phyloP scores from a whole-genome alignment of 2,113 vertebrate species.

The Coracopsis vasa region DNA sequence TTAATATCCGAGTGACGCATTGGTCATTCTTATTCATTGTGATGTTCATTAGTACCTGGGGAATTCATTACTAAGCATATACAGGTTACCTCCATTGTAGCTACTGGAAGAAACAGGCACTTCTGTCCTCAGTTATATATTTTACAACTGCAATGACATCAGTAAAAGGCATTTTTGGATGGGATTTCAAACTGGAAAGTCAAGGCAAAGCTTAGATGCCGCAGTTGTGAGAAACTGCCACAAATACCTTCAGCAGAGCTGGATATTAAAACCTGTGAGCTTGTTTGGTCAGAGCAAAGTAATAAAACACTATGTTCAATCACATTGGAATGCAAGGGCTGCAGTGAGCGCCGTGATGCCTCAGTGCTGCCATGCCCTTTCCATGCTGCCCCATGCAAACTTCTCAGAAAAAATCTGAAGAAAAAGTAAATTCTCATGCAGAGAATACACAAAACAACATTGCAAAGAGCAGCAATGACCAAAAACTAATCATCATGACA shows the following conservation, averaged over 20 bases:
- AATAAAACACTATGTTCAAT: conserved; percentile 54
- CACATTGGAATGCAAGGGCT: conserved; percentile 40
- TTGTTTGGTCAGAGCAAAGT: conserved; percentile 47
- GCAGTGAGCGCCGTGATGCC: not conserved
- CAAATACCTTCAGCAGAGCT: conserved; percentile 41
- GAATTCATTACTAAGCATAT: conserved; percentile 37
- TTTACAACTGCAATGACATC: conserved; percentile 32
- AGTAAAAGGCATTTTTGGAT: not conserved
- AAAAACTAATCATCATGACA: conserved; percentile 42
- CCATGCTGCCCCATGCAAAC: not conserved
- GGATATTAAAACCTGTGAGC: conserved; percentile 46
- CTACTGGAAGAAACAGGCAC: conserved; percentile 36
- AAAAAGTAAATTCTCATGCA: not conserved
- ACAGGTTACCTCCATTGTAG: conserved; percentile 10
- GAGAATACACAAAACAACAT: not conserved
- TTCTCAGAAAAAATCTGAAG: not conserved
- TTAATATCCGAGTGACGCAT: not conserved
- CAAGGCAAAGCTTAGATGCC: conserved; percentile 5
- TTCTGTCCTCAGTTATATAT: conserved; percentile 9
- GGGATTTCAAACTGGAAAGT: not conserved
- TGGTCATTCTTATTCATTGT: conserved; percentile 19
- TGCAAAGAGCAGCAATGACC: not conserved
- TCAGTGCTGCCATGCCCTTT: not conserved
- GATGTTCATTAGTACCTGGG: conserved; percentile 59
- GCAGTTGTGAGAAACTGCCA: not conserved